Evolutionary conservation across 2,113 vertebrate species (phyloP).

Genomic region (Callorhinus ursinus): DNA sequence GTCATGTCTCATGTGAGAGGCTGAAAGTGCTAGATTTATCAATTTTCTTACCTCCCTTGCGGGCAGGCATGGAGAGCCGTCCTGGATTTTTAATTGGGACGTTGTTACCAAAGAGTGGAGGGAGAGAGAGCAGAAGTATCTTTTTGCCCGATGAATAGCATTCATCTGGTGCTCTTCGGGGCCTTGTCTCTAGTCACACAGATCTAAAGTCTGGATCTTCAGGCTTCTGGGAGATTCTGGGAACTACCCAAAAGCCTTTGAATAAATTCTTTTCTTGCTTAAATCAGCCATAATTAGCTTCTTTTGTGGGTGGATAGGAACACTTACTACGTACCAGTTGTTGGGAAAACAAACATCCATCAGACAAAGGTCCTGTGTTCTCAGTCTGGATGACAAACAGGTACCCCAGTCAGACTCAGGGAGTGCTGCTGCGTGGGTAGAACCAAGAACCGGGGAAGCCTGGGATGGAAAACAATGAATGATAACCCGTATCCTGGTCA

Average conservation of each 20-base stretch:
- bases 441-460: accelerated
- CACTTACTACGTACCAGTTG: neutral
- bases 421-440: accelerated
- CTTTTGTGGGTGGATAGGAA: neutral
- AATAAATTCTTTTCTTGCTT: neutral
- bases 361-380: neutral
- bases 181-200: neutral
- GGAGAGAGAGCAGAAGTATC: neutral
- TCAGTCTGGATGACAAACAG: neutral
- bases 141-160: neutral
- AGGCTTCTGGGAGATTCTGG: neutral
- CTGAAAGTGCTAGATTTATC: neutral
- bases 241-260: neutral
- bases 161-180: neutral
- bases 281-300: neutral
- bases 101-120: neutral
- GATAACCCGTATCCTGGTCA: accelerated
- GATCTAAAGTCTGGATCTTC: neutral
- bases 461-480: neutral
- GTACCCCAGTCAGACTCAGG: accelerated
- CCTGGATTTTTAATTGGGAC: neutral
- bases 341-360: neutral
- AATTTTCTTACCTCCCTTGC: neutral
- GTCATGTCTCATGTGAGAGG: neutral
- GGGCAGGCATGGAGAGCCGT: neutral